phyloP scores from a whole-genome alignment of 2,888 invertebrate species.

The Ophioninae sp. region DNA sequence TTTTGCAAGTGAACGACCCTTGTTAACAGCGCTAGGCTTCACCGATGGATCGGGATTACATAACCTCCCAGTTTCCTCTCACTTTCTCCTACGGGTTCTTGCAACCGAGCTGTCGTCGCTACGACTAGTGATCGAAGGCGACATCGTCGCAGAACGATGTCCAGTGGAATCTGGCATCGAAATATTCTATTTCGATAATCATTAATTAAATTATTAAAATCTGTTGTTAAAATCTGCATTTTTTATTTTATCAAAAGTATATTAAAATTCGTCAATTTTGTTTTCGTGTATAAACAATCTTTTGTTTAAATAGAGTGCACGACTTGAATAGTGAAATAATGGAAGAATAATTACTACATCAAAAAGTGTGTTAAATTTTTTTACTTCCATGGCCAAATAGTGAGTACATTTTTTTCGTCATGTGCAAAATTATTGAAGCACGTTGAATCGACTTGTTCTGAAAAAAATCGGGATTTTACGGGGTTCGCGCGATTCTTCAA shows the following conservation, averaged over 20 bases:
- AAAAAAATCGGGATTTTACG: background rate
- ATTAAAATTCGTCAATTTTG: background rate
- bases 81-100: constrained; percentile 69
- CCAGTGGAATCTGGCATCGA: constrained; percentile 39
- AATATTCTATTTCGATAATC: constrained; percentile 13
- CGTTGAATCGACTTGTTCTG: no score
- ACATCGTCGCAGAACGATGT: constrained; percentile 63
- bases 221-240: background rate
- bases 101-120: constrained; percentile 29
- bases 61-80: constrained; percentile 63
- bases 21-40: constrained; percentile 42
- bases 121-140: constrained; percentile 66
- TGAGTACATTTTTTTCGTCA: background rate
- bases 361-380: background rate
- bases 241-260: background rate
- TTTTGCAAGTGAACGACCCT: constrained; percentile 56
- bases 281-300: background rate
- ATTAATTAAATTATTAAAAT: no score
- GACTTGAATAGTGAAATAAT: background rate
- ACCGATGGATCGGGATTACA: constrained; percentile 61
- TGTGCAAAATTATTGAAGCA: background rate
- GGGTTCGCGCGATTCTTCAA: background rate
- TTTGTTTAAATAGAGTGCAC: background rate
- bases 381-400: background rate
- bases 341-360: background rate